A percentile compares a stretch with the other conserved stretches of the same genome.
These are phyloP conservation scores for Galerucella nymphaeae DNA, from an alignment of 2,888 invertebrate genomes.

Conservation along the genomic window DNA sequence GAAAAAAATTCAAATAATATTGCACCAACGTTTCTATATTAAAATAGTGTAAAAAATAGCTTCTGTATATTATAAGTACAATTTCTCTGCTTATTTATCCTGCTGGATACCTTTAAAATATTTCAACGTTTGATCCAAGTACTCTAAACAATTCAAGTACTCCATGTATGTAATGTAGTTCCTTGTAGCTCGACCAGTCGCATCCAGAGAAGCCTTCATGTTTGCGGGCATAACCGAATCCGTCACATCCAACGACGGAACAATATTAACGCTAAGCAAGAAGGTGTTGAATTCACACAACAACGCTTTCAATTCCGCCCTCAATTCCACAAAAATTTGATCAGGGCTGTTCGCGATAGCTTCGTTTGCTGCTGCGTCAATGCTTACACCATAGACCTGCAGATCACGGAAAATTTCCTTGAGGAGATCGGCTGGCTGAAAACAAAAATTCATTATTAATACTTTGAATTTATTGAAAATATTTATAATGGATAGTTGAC, in stretches of 20 bases:
- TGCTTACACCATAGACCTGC: background rate
- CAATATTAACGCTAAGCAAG: background rate
- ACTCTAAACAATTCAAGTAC: slow-evolving; percentile 72
- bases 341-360: background rate
- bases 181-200: slow-evolving; percentile 66
- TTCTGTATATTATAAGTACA: slow-evolving; percentile 17
- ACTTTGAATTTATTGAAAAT: too few species aligned
- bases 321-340: background rate
- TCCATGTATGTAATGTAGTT: slow-evolving; percentile 74
- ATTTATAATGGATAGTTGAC: too few species aligned
- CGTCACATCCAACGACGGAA: background rate
- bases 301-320: background rate
- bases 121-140: slow-evolving; percentile 67
- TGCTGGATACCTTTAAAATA: slow-evolving; percentile 51
- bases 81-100: slow-evolving; percentile 7
- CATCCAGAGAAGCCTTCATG: background rate
- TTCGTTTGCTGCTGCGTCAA: slow-evolving; percentile 1
- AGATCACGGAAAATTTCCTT: background rate
- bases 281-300: background rate
- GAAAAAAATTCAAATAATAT: background rate
- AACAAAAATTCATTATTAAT: slow-evolving; percentile 48
- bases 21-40: background rate
- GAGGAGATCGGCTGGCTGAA: background rate
- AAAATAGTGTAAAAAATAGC: slow-evolving; percentile 6
- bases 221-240: background rate